Base-by-base conservation (phyloP, 2,888 invertebrate species). In the Eupithecia dodoneata region DNA sequence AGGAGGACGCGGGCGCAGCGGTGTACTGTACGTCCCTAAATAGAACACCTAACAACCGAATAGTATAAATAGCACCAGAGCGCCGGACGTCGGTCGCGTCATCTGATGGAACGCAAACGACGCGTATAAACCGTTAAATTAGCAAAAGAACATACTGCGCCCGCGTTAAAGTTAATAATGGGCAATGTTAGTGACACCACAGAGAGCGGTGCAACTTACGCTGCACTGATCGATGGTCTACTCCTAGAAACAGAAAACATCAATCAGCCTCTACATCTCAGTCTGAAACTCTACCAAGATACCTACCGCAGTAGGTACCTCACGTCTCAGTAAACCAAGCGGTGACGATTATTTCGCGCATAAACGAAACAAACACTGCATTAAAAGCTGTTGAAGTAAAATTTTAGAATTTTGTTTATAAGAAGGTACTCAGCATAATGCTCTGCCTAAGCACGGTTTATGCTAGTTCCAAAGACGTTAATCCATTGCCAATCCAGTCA, bases 191-290 rank as follows among this genome's bases (percentile, higher is more conserved):
- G 94, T 94, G 94, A 94, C 94, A 95, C 94, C 94, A 94, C 93
- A 92, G 90, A 92, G 92, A 94, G 94, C 94, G 94, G 94, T 94
- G 94, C 92, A 92, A 95, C 95, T 95, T 95, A 95, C 95, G 93
- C 93, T 81, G 78, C 83, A 83, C 83, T 81, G 93, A 94, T 95
- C 92, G 95, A 95, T 87, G 95, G 95, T 95, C 95, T 95, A 95
- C 95, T 94, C 95, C 95, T 95, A 95, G 94, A 95, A 95, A 95
- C 93, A 95, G 92, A 94, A 95, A 94, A 95, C 92, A 94, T 94
- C 94, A 93, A 91, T 94, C 94, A 94, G 94, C 93, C 91, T 93
- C 94, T 92, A 93, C 91, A 87, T 87, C 83, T 77, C 74, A 86
- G 83, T 87, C 85, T 85, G 89, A 87, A 89, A 85, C 65, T 85